Evolutionary conservation across 2,888 invertebrate species (phyloP), one percentile per base, ranked within the genome.

Genomic region (Lutraria lutraria): DNA sequence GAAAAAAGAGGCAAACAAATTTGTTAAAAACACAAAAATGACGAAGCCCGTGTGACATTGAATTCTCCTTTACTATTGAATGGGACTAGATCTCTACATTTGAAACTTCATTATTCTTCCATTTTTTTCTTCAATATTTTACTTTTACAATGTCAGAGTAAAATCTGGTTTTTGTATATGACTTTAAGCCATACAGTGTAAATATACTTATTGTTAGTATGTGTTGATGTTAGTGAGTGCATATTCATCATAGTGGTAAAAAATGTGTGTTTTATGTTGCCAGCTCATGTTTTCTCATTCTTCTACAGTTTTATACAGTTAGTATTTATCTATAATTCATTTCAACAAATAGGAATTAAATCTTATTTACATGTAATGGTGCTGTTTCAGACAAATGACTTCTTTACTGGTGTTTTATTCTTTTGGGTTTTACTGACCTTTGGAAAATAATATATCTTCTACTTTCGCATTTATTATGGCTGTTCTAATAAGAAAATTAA

Each of bases 21-120:
- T 94, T 92, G 87, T 93, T 34, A 94, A 92, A 90, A 95, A 94
- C 88, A 93, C 94, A 83, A 95, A 95, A 89, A 76, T 95, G 92
- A 83, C 60, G n/a, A 92, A 93, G 81, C 89, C 92, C 12, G 87
- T 90, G 82, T 91, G 83, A 91, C 68, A 63, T 72, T 52, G 53
- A 25, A 54, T 53, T 53, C 25, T 21, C 15, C 15, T 81, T 25
- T 43, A 52, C n/a, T 34, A 25, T 72, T 76, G 34, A 76, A 31
- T 76, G 76, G 76, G 76, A 76, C 76, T 34, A 76, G 76, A 76
- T 85, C 85, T 79, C 54, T 43, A 16, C 85, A 85, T 85, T 80
- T 85, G 79, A 60, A 79, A 34, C 29, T 85, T 53, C 79, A 79
- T 52, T 79, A n/a, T 31, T n/a, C 29, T 80, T 79, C 85, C 85